A percentile compares a stretch with the other conserved stretches of the same genome.
Evolutionary conservation across 53 echinoderm and acorn worm species (phyloP).

Genomic region (Glandiceps talaboti): DNA sequence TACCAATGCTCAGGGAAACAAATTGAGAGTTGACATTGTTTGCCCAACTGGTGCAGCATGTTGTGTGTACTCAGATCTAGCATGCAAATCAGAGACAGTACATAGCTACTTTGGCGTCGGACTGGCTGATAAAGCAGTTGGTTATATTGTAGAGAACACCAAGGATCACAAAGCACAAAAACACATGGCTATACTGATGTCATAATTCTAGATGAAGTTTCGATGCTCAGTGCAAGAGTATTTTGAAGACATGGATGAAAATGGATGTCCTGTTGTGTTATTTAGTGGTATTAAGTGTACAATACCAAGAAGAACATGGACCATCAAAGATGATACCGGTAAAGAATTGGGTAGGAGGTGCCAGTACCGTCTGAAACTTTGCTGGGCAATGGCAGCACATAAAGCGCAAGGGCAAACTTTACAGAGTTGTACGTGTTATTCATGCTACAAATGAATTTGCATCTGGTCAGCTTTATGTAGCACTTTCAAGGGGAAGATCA

Average conservation of each 20-base stretch:
- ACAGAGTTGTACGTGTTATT: neutral
- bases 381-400: slow-evolving; percentile 21
- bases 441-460: slow-evolving; percentile 15
- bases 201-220: neutral
- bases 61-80: neutral
- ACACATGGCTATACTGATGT: neutral
- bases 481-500: slow-evolving; percentile 16
- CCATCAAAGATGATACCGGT: slow-evolving; percentile 5
- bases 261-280: neutral
- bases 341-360: slow-evolving; percentile 7
- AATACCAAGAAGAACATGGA: slow-evolving; percentile 10
- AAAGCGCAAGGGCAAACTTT: slow-evolving; percentile 32
- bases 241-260: slow-evolving; percentile 19
- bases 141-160: neutral
- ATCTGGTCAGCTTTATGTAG: slow-evolving; percentile 25
- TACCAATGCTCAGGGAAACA: neutral
- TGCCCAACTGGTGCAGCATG: neutral
- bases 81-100: neutral
- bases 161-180: no score
- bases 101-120: neutral
- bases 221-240: neutral
- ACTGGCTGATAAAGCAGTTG: neutral
- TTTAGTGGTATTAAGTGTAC: neutral
- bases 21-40: neutral
- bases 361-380: slow-evolving; percentile 17